Base-by-base conservation (phyloP, 1,140 invertebrate genomes). In the Bombus confusus region DNA sequence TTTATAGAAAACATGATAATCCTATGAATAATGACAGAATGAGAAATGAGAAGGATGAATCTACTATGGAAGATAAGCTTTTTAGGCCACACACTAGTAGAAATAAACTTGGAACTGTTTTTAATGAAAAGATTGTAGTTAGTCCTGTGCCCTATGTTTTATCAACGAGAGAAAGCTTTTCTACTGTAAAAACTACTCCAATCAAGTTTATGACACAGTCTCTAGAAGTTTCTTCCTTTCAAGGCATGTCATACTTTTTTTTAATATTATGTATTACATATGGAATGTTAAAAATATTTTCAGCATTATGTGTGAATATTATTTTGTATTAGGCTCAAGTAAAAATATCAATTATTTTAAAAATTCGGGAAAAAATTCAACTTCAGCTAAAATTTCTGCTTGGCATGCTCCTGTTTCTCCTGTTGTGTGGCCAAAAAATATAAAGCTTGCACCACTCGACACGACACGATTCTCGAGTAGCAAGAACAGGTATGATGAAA, bases 121-220 rank as follows among this genome's bases (percentile, higher is more conserved):
- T 95, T 82, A 94, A 93, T 41, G 92, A 95, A 87, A 95, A 92
- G 86, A 93, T 95, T 69, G 92, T 95, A 10, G 94, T 95, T 22
- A 95, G 94, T 83, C 94, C 95, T 71, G 94, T 95, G 74, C 94
- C 94, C 74, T 95, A 93, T 87, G 87, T 91, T n/a, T 90, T 93
- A 62, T 93, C 93, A 13, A 94, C 93, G 0, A 91, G 91, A 57
- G 93, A 95, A 89, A 95, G 95, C 85, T 95, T 95, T 77, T 92
- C 92, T 25, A 95, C 95, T 9, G 86, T 95, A 76, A 92, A 92
- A 87, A 94, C 91, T 5, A 93, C 92, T 47, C 93, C 94, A 0
- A 93, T 95, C 76, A 92, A 92, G 52, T 93, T 93, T 71, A 85
- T 95, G 47, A 90, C 86, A 86, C 92, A 92, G 66, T 83, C 91